These are phyloP conservation scores for Heliconius hewitsoni DNA, from an alignment of 1,140 invertebrate species.

Conservation along the genomic window DNA sequence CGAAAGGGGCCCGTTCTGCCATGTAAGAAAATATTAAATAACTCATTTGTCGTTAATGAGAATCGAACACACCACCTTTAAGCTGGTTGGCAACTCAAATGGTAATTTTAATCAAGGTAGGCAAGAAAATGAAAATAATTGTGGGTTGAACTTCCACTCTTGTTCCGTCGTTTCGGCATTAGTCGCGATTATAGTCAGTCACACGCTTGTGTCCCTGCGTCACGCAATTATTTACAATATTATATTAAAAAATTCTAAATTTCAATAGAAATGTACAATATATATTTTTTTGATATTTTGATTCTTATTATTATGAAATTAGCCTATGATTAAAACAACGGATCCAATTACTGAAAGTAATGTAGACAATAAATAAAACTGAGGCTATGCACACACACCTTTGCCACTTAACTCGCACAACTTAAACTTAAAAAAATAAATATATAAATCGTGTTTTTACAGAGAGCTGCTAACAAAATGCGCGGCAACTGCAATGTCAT, in stretches of 20 bases:
- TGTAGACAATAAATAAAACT: not conserved
- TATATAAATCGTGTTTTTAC: slow-evolving; percentile 13
- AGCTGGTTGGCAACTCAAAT: no score
- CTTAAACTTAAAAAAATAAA: not conserved
- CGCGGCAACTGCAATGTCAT: slow-evolving; percentile 97
- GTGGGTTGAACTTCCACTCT: no score
- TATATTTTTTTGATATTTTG: not conserved
- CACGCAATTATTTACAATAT: no score
- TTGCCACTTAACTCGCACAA: not conserved
- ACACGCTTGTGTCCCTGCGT: no score
- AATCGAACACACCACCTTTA: not conserved
- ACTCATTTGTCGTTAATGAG: no score
- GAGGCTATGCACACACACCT: not conserved
- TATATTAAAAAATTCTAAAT: no score
- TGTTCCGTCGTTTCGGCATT: no score
- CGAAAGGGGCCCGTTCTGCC: no score
- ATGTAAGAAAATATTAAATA: not conserved
- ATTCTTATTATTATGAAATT: not conserved
- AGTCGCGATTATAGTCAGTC: no score
- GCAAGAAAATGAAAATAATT: no score
- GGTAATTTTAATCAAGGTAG: no score
- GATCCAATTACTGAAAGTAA: slow-evolving; percentile 25
- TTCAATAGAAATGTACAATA: no score
- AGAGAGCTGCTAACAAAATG: slow-evolving; percentile 94
- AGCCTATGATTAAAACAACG: slow-evolving; percentile 29